These are phyloP conservation scores for Marcusenius ussheri DNA, from an alignment of 2,113 vertebrate species.

Conservation along the genomic window DNA sequence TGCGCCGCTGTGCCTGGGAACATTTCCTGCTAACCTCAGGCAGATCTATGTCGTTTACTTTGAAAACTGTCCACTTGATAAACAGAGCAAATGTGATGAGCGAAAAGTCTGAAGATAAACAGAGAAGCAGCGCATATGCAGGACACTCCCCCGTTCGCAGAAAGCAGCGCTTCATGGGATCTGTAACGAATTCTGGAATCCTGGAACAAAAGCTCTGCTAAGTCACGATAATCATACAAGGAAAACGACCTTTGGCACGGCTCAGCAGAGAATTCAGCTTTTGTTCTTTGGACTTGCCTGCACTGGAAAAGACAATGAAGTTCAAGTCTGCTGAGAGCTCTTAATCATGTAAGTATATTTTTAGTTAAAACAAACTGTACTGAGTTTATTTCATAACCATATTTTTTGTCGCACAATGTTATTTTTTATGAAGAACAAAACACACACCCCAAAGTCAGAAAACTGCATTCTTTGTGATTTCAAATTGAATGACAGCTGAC, in stretches of 20 bases:
- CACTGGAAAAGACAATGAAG: not conserved
- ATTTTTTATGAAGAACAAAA: not conserved
- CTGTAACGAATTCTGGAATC: not conserved
- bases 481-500: not conserved
- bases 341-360: conserved; percentile 5
- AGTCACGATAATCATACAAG: not conserved
- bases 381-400: not conserved
- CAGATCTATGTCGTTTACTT: conserved; percentile 28
- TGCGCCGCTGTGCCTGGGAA: conserved; percentile 33
- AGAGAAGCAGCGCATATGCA: not conserved
- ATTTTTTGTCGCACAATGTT: not conserved
- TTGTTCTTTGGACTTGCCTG: not conserved
- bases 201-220: not conserved
- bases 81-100: conserved; percentile 20
- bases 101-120: not conserved
- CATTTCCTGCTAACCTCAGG: conserved; percentile 27
- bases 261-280: not conserved
- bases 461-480: not conserved
- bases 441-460: not conserved
- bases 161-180: not conserved
- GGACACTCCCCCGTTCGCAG: not conserved
- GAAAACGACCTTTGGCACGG: not conserved
- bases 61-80: conserved; percentile 18
- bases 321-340: not conserved
- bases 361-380: not conserved